Evolutionary conservation across 2,113 vertebrate species (phyloP), one percentile per base, ranked within the genome.

Genomic region (Motacilla alba): DNA sequence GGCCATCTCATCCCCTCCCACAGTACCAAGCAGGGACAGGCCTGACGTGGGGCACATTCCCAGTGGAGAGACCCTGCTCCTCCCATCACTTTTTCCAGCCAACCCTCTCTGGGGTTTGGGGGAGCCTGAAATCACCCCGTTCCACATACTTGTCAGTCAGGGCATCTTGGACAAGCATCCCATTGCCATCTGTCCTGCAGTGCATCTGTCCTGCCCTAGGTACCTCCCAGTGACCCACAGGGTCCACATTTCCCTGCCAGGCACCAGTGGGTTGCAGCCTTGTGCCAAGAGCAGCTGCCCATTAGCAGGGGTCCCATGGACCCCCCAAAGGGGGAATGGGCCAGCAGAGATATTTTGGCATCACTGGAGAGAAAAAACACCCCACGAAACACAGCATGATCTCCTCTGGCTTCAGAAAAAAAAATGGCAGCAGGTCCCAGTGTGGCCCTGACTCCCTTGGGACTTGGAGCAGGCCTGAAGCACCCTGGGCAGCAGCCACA

Each of bases 371-470:
- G 37, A 28, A 94, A 31, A 91, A 89, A 66, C 0, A 3, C 21
- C 27, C 52, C 22, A 19, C 0, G 0, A 90, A 59, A 50, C 46
- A 41, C 15, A 69, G 59, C 37, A 84, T 24, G 33, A 81, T 20
- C 52, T 87, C 50, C 68, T 58, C 43, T 53, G 27, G 47, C 43
- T 63, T 69, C 7, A 7, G 37, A 30, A 83, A 43, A 56, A 83
- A 77, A 11, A 10, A 28, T 35, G 76, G n/a, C 53, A 89, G 72
- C 37, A 55, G 70, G 59, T 62, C 26, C 49, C 39, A 68, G n/a
- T 0, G 0, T 13, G 8, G n/a, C 21, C 50, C 63, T 49, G 21
- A 49, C 21, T 18, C 55, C 30, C 15, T 17, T 3, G 0, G 24
- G 47, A 75, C 62, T 68, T 0, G 0, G 41, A 72, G 31, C 24